Evolutionary conservation across 2,888 invertebrate species (phyloP).

Genomic region (Drosophila anomalata): DNA sequence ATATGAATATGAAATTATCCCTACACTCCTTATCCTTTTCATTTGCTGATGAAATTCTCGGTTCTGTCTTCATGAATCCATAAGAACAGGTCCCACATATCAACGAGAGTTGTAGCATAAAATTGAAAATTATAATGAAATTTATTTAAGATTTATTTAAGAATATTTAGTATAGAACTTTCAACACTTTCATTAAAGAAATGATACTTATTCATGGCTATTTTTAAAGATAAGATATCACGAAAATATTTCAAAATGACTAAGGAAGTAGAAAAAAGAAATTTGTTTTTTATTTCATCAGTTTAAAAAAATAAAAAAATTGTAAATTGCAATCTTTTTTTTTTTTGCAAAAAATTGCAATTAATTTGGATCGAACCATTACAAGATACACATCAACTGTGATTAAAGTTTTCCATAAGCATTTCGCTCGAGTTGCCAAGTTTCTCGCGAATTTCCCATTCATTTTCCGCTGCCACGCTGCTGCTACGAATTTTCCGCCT

Average conservation of each 20-base stretch:
- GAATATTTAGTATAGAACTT: too few species aligned
- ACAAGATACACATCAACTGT: slow-evolving; percentile 11
- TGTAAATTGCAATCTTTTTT: neutral
- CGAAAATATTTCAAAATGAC: neutral
- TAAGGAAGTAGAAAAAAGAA: slow-evolving; percentile 1
- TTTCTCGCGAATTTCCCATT: slow-evolving; percentile 21
- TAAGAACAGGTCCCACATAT: slow-evolving; percentile 24
- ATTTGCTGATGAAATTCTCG: slow-evolving; percentile 44
- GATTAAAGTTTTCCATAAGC: slow-evolving; percentile 11
- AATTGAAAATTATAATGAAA: slow-evolving; percentile 34
- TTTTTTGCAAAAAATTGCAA: neutral
- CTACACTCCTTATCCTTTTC: slow-evolving; percentile 24
- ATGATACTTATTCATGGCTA: neutral
- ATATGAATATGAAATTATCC: slow-evolving; percentile 69
- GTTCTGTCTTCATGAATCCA: slow-evolving; percentile 10
- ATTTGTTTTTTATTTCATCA: neutral
- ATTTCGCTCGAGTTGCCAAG: slow-evolving; percentile 19
- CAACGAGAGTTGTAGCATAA: neutral
- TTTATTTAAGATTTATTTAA: slow-evolving; percentile 1
- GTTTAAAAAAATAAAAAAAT: neutral
- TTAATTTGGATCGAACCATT: neutral
- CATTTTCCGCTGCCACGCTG: slow-evolving; percentile 4
- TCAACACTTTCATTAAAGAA: too few species aligned
- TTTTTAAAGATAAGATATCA: slow-evolving; percentile 19
- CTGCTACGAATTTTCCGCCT: slow-evolving; percentile 4